These are phyloP conservation scores for Trididemnum nubilum DNA, from an alignment of 23 tunicate species.

Conservation along the genomic window DNA sequence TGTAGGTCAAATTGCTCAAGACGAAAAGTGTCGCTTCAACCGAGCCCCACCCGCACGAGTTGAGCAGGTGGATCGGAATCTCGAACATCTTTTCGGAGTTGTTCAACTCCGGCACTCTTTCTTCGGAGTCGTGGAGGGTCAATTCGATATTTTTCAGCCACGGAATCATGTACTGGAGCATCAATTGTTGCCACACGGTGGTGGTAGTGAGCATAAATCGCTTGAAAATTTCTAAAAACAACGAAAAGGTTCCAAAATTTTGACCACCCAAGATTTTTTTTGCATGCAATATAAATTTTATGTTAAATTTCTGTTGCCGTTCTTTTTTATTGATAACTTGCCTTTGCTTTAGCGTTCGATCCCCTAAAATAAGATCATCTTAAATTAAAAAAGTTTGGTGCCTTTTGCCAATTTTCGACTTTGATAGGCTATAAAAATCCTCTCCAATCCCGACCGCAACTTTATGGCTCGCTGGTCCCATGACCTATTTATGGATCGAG, in stretches of 20 bases:
- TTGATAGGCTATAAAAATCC: too few species aligned
- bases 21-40: conserved; percentile 41
- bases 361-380: too few species aligned
- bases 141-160: conserved; percentile 76
- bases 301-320: too few species aligned
- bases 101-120: conserved; percentile 5
- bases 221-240: conserved; percentile 58
- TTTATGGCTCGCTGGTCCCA: too few species aligned
- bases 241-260: neutral
- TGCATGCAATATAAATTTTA: neutral
- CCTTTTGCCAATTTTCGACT: too few species aligned
- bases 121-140: neutral
- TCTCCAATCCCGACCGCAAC: too few species aligned
- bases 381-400: too few species aligned
- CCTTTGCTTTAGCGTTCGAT: too few species aligned
- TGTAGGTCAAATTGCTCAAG: conserved; percentile 38
- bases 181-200: conserved; percentile 41
- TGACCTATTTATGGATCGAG: too few species aligned
- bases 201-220: conserved; percentile 53
- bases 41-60: conserved; percentile 54
- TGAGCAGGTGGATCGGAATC: conserved; percentile 1
- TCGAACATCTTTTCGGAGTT: conserved; percentile 32
- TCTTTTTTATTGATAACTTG: too few species aligned
- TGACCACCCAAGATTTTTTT: too few species aligned
- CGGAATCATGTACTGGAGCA: conserved; percentile 69